These are phyloP conservation scores for Synanthedon andrenaeformis DNA, from an alignment of 2,888 invertebrate genomes.

Conservation along the genomic window DNA sequence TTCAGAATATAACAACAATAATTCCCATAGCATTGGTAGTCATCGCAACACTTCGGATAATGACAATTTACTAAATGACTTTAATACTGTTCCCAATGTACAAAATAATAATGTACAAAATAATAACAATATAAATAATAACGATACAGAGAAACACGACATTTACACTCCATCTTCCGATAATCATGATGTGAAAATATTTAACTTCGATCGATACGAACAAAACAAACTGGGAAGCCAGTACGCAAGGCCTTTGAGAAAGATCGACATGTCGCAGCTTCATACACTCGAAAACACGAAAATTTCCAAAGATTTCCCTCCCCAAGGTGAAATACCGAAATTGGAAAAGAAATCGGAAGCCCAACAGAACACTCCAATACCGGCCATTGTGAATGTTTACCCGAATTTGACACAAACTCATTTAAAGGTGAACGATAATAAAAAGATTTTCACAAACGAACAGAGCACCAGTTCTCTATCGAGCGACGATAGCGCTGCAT, in stretches of 20 bases:
- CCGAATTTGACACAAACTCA: constrained; percentile 62
- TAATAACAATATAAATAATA: constrained; percentile 24
- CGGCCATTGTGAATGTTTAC: constrained; percentile 59
- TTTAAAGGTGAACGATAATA: constrained; percentile 56
- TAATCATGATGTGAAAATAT: constrained; percentile 57
- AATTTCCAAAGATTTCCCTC: constrained; percentile 60
- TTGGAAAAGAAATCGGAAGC: constrained; percentile 34
- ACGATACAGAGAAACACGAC: constrained; percentile 22
- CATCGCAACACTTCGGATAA: constrained; percentile 46
- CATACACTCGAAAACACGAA: constrained; percentile 59
- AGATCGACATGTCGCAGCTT: constrained; percentile 60
- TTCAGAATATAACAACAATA: constrained; percentile 53
- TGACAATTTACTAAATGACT: constrained; percentile 52
- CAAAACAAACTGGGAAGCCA: constrained; percentile 48
- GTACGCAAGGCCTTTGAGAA: constrained; percentile 44
- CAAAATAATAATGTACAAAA: constrained; percentile 22
- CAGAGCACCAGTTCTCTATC: constrained; percentile 65
- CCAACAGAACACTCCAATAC: constrained; percentile 32
- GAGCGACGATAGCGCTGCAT: constrained; percentile 65
- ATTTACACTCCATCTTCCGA: constrained; percentile 27
- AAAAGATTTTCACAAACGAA: constrained; percentile 58
- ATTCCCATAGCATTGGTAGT: constrained; percentile 43
- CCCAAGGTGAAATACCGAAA: constrained; percentile 28
- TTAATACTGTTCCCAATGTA: constrained; percentile 27
- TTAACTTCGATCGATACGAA: constrained; percentile 66